Base-by-base conservation (phyloP, 2,888 invertebrate species). In the Tipula lateralis region DNA sequence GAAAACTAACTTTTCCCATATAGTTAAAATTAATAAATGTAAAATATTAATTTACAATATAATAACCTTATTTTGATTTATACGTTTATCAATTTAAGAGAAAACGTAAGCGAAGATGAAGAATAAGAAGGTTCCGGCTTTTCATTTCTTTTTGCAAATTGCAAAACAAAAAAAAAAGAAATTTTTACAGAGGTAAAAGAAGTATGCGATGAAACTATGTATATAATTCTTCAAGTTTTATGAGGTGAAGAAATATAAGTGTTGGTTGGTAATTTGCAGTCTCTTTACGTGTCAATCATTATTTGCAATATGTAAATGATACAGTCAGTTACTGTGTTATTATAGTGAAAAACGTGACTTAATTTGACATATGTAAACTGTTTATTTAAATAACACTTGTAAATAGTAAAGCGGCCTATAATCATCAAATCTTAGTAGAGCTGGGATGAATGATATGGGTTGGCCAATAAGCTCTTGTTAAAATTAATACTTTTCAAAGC, bases 61-160 rank as follows among this genome's bases (percentile, higher is more conserved):
- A 66, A 66, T 66, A n/a, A 66, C 66, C 66, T 24, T 66, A 66
- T 66, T 66, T 66, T 66, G 66, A 66, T 66, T 66, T 66, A 66
- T 66, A 13, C 12, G 66, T 4, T 66, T 66, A 66, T 66, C 24
- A 66, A 66, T 66, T 66, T 66, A 66, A 24, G 9, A 24, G 24
- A 66, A 66, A 9, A 66, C 6, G 24, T 19, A 3, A 1, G 24
- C 66, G 24, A 66, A 19, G 12, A 66, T 2, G 66, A 66, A 66
- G 66, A 24, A 66, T 24, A 19, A n/a, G 5, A 66, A 12, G 66
- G 66, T 66, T 66, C 66, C 66, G 66, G 66, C 66, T 66, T 66
- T 66, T 66, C 66, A 66, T 66, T 66, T 66, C n/a, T n/a, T 66
- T 24, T 66, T 66, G 24, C 24, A 66, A 16, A 66, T 66, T 66